phyloP scores from a whole-genome alignment of 1,140 invertebrate species.

The Phenacoccus solenopsis region DNA sequence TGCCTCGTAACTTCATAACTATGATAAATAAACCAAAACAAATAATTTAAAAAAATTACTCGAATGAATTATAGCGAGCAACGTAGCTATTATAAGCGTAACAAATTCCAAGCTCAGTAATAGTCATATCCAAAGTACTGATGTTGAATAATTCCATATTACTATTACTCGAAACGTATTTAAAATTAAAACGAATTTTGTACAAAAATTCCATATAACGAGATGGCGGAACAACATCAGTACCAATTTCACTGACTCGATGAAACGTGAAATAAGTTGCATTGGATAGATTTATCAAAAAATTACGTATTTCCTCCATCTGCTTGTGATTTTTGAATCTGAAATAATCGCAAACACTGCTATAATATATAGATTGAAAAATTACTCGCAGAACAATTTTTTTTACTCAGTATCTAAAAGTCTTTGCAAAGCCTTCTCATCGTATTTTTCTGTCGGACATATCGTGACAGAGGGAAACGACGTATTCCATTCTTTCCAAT shows the following conservation, averaged over 20 bases:
- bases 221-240: slow-evolving; percentile 36
- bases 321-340: not conserved
- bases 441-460: slow-evolving; percentile 32
- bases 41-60: slow-evolving; percentile 33
- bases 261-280: slow-evolving; percentile 44
- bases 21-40: not conserved
- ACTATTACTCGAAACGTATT: slow-evolving; percentile 25
- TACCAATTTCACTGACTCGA: slow-evolving; percentile 33
- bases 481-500: slow-evolving; percentile 55
- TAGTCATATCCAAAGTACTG: slow-evolving; percentile 29
- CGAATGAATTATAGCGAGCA: slow-evolving; percentile 44
- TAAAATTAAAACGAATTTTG: slow-evolving; percentile 18
- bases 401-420: slow-evolving; percentile 36
- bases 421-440: slow-evolving; percentile 32
- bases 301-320: not conserved
- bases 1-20: no score
- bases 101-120: slow-evolving; percentile 52
- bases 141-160: slow-evolving; percentile 20
- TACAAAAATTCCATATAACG: slow-evolving; percentile 42
- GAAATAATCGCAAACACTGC: not conserved
- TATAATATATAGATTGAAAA: not conserved
- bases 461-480: slow-evolving; percentile 48
- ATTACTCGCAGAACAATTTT: not conserved
- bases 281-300: slow-evolving; percentile 34
- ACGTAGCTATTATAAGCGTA: slow-evolving; percentile 49